phyloP scores from a whole-genome alignment of 2,797 vertebrate species.

The Pangasius sanitwongsei region DNA sequence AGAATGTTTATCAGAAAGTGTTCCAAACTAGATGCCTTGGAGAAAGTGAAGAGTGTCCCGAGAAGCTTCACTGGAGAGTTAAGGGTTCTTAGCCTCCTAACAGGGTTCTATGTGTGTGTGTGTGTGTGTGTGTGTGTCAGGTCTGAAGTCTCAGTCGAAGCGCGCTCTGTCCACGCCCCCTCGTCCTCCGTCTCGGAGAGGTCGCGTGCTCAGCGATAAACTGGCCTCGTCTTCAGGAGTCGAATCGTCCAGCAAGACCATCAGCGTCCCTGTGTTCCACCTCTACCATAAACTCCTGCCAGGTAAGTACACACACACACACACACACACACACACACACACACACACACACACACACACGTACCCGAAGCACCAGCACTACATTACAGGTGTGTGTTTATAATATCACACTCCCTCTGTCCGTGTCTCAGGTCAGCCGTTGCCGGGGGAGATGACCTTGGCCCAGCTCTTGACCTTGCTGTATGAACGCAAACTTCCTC shows the following conservation, averaged over 20 bases:
- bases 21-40: neutral
- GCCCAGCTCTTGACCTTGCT: slow-evolving; percentile 94
- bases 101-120: neutral
- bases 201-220: slow-evolving; percentile 92
- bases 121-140: slow-evolving; percentile 66
- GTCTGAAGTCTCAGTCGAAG: slow-evolving; percentile 97
- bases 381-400: neutral
- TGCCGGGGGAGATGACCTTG: slow-evolving; percentile 96
- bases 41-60: neutral
- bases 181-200: slow-evolving; percentile 91
- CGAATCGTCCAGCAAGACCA: slow-evolving; percentile 91
- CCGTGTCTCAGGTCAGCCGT: slow-evolving; percentile 83
- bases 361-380: neutral
- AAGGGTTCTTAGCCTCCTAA: neutral
- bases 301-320: slow-evolving; percentile 72
- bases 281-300: slow-evolving; percentile 96
- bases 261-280: slow-evolving; percentile 97
- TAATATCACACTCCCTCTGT: neutral
- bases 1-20: neutral
- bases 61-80: neutral
- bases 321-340: neutral
- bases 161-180: slow-evolving; percentile 92
- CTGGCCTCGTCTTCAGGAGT: slow-evolving; percentile 83
- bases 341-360: neutral
- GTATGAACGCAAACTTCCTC: slow-evolving; percentile 94